Evolutionary conservation across 2,888 invertebrate species (phyloP).

Genomic region (Aromia moschata): DNA sequence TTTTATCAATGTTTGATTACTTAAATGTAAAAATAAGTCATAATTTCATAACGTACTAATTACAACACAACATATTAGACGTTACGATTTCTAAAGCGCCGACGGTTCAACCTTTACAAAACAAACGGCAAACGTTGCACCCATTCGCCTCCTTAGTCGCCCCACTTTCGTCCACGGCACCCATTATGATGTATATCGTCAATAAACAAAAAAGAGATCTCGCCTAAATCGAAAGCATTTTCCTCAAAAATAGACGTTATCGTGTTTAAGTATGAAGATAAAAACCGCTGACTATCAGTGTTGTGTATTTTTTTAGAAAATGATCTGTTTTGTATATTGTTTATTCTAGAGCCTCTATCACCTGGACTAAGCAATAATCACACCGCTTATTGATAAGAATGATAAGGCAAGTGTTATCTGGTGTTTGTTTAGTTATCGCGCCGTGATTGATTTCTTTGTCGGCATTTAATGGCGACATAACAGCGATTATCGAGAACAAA

Average conservation of each 20-base stretch:
- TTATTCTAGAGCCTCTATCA: conserved; percentile 44
- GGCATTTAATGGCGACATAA: conserved; percentile 58
- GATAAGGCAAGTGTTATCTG: conserved; percentile 53
- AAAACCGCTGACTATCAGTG: conserved; percentile 20
- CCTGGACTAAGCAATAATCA: conserved; percentile 47
- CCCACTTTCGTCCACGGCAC: too few species aligned
- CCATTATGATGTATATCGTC: too few species aligned
- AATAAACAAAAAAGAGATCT: too few species aligned
- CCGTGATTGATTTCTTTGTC: conserved; percentile 60
- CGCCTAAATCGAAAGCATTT: conserved; percentile 11
- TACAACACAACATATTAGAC: too few species aligned
- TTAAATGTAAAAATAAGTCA: too few species aligned
- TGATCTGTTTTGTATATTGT: conserved; percentile 38
- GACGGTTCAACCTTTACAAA: too few species aligned
- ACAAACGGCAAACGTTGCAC: too few species aligned
- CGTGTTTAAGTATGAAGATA: conserved; percentile 18
- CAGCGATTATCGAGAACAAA: conserved; percentile 56
- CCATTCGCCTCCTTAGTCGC: too few species aligned
- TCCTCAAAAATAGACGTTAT: conserved; percentile 23
- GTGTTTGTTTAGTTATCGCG: conserved; percentile 54
- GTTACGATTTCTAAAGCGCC: too few species aligned
- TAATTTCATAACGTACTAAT: too few species aligned
- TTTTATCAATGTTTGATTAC: too few species aligned
- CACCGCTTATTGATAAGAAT: conserved; percentile 50
- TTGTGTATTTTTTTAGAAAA: conserved; percentile 31